Percentiles rank a stretch among this genome's conserved stretches.
Conservation (phyloP, 1,140 invertebrate genomes). For the Drosophila arizonae region DNA sequence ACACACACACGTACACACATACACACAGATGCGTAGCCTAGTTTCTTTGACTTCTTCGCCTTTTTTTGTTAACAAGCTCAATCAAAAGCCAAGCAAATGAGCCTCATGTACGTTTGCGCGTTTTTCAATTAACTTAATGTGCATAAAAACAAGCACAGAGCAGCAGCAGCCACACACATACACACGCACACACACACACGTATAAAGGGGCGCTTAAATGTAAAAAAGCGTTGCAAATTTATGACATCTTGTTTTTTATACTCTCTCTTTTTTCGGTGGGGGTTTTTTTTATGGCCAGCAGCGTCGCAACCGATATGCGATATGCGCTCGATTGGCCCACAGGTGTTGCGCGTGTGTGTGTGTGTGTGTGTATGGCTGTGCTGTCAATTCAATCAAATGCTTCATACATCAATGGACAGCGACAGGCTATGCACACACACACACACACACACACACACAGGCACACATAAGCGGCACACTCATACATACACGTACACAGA, state of each 20-base stretch:
- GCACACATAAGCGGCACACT: no score
- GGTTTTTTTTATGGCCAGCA: slow-evolving; percentile 26
- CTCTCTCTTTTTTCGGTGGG: slow-evolving; percentile 21
- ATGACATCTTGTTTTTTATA: slow-evolving; percentile 73
- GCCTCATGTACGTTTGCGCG: slow-evolving; percentile 63
- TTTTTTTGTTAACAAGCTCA: slow-evolving; percentile 48
- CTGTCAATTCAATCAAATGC: slow-evolving; percentile 81
- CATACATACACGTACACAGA: no score
- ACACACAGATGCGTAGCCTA: slow-evolving; percentile 1
- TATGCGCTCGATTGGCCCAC: slow-evolving; percentile 74
- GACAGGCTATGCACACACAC: slow-evolving; percentile 20
- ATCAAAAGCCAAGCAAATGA: slow-evolving; percentile 55
- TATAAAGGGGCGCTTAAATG: slow-evolving; percentile 35
- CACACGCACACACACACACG: slow-evolving; percentile 38
- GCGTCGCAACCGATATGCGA: slow-evolving; percentile 60
- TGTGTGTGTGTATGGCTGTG: slow-evolving; percentile 20
- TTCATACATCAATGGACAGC: slow-evolving; percentile 78
- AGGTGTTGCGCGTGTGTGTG: slow-evolving; percentile 14
- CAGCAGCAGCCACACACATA: slow-evolving; percentile 19
- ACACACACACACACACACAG: no score
- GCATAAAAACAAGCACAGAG: slow-evolving; percentile 58
- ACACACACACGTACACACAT: slow-evolving; percentile 6
- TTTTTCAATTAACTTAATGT: slow-evolving; percentile 81
- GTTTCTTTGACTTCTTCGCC: slow-evolving; percentile 11
- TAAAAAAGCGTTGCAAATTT: slow-evolving; percentile 74